Evolutionary conservation across 2,113 vertebrate genomes (phyloP), one percentile per base, ranked within the genome.

Genomic region (Cavia aperea): DNA sequence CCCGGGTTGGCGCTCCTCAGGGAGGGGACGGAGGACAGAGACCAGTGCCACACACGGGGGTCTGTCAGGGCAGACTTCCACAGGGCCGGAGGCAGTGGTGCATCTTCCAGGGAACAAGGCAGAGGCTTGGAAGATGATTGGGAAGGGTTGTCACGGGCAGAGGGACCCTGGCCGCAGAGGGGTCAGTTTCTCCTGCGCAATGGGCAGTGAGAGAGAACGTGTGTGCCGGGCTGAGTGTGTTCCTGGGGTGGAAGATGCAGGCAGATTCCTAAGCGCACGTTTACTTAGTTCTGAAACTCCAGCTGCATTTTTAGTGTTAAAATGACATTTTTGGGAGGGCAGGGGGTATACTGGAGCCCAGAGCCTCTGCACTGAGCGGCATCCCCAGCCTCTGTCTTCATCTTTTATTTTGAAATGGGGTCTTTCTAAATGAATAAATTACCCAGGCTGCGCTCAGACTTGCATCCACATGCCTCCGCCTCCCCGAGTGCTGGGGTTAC

Each of bases 1-100:
- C 24, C 24, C 4, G 10, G n/a, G 21, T 23, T 43, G 21, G n/a
- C 11, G 1, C n/a, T 26, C 2, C 2, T 1, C 0, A 15, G 72
- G 73, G 46, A 43, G 73, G 14, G 46, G 24, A 7, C 26, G 9
- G 36, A 72, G 10, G 11, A 39, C 70, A 72, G 70, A 39, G 70
- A 72, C 2, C 18, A n/a, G n/a, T n/a, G 14, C 66, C 36, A 63
- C 3, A 36, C 7, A 7, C 16, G 36, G 33, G 16, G 16, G 72
- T 26, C 39, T 73, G 39, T 43, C 2, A 11, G 39, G 29, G 29
- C 46, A 51, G 14, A 49, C 43, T 49, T 43, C 23, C 21, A 29
- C 24, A 49, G 43, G 26, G 39, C 73, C 14, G 13, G 73, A 26
- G 14, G 11, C 46, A 77, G 43, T 24, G 12, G 46, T 43, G 46